These are phyloP conservation scores for Sitobion miscanthi DNA, from an alignment of 1,140 invertebrate genomes.

Conservation along the genomic window DNA sequence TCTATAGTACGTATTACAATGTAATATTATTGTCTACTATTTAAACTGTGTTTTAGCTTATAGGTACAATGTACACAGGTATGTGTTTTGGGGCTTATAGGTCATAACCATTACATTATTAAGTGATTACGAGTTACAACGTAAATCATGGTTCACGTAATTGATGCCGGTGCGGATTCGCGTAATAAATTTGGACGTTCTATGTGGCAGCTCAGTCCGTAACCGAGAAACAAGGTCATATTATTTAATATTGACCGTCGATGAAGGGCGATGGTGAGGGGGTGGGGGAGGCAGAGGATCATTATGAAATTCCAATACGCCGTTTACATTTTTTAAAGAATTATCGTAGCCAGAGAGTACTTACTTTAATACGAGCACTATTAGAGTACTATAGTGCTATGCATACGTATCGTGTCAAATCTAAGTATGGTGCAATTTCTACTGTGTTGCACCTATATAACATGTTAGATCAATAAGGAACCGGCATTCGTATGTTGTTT, in stretches of 20 bases:
- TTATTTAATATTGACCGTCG: not conserved
- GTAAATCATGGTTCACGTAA: not conserved
- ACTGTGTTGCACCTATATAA: not conserved
- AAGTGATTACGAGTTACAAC: not conserved
- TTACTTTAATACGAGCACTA: not conserved
- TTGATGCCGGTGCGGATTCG: not conserved
- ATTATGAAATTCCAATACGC: not conserved
- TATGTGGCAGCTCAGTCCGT: not conserved
- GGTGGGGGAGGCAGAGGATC: not conserved
- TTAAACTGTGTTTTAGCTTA: not conserved
- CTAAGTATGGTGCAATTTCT: no score
- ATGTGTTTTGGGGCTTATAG: not conserved
- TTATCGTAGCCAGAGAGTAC: not conserved
- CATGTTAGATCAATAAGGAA: not conserved
- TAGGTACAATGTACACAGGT: not conserved
- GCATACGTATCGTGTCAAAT: not conserved
- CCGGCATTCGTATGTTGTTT: not conserved
- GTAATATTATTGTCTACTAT: constrained; percentile 4
- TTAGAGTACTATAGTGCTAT: no score
- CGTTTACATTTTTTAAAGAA: not conserved
- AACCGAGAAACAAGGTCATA: not conserved
- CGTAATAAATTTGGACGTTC: not conserved
- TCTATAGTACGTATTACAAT: not conserved
- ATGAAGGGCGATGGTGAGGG: not conserved
- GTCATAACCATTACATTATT: constrained; percentile 25